phyloP scores from a whole-genome alignment of 2,113 vertebrate species.

The Heloderma charlesbogerti region DNA sequence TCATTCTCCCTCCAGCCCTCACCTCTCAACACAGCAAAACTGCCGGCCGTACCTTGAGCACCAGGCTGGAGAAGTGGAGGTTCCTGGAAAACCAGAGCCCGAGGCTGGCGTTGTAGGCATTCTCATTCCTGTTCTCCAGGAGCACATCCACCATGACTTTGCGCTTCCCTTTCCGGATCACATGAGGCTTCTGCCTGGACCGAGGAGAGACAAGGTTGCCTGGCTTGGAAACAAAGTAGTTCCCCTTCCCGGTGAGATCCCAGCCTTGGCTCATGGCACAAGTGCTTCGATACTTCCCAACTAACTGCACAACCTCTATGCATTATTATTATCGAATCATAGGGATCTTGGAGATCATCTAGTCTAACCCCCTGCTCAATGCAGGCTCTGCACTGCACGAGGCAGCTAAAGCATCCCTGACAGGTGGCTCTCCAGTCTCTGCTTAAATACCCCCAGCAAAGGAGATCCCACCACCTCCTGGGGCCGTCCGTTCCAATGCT shows the following conservation, averaged over 20 bases:
- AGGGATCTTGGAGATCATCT: too few species aligned
- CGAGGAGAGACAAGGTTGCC: rapidly evolving
- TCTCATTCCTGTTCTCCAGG: slow-evolving; percentile 90
- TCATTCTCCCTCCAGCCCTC: not conserved
- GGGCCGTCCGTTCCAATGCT: too few species aligned
- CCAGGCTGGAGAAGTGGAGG: slow-evolving; percentile 92
- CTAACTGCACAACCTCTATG: not conserved
- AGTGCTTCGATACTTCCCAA: not conserved
- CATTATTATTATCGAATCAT: too few species aligned
- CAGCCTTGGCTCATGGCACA: too few species aligned
- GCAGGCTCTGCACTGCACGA: too few species aligned
- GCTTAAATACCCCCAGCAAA: too few species aligned
- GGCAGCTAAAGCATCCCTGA: too few species aligned
- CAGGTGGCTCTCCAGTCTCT: too few species aligned
- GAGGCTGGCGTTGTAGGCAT: slow-evolving; percentile 93
- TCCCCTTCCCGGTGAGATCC: not conserved
- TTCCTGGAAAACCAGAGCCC: slow-evolving; percentile 87
- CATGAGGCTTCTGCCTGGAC: slow-evolving; percentile 85
- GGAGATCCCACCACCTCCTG: too few species aligned
- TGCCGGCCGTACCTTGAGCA: slow-evolving; percentile 77
- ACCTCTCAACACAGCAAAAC: not conserved
- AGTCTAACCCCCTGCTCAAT: too few species aligned
- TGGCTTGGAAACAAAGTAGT: too few species aligned
- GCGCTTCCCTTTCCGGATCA: slow-evolving; percentile 83
- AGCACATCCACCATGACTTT: slow-evolving; percentile 83